Conservation (phyloP, 2,113 vertebrate species). For the Cromileptes altivelis region DNA sequence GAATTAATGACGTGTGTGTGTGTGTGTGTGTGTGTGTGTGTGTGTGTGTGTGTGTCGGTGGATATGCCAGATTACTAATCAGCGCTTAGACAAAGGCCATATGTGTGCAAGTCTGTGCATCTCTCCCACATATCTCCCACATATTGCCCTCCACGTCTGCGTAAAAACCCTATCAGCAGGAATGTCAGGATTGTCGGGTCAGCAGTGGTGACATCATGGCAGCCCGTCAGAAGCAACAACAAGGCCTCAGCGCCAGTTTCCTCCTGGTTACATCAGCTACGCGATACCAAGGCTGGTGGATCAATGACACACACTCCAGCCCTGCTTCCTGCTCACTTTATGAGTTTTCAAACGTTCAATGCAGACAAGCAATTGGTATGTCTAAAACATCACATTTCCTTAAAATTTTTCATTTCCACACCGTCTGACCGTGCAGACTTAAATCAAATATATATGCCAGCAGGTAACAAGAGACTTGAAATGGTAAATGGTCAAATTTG, state of each 20-base stretch:
- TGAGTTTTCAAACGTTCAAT: slow-evolving; percentile 25
- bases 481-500: neutral
- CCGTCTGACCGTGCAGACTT: neutral
- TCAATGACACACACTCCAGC: slow-evolving; percentile 43
- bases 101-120: slow-evolving; percentile 67
- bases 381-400: neutral
- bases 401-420: neutral
- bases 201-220: slow-evolving; percentile 80
- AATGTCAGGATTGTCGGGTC: slow-evolving; percentile 80
- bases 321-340: slow-evolving; percentile 26
- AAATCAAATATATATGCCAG: neutral
- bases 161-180: slow-evolving; percentile 71
- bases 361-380: neutral
- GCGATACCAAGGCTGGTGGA: slow-evolving; percentile 41
- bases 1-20: slow-evolving; percentile 73
- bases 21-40: slow-evolving; percentile 37
- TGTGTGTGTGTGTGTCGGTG: slow-evolving; percentile 36
- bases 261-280: slow-evolving; percentile 74
- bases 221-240: slow-evolving; percentile 62
- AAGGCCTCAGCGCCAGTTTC: slow-evolving; percentile 64
- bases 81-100: slow-evolving; percentile 73
- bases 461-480: slow-evolving; percentile 21
- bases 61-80: slow-evolving; percentile 75
- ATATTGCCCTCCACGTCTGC: slow-evolving; percentile 41
- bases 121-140: slow-evolving; percentile 60